Evolutionary conservation across 2,797 vertebrate genomes (phyloP).

Genomic region (Sandelia bainsii): DNA sequence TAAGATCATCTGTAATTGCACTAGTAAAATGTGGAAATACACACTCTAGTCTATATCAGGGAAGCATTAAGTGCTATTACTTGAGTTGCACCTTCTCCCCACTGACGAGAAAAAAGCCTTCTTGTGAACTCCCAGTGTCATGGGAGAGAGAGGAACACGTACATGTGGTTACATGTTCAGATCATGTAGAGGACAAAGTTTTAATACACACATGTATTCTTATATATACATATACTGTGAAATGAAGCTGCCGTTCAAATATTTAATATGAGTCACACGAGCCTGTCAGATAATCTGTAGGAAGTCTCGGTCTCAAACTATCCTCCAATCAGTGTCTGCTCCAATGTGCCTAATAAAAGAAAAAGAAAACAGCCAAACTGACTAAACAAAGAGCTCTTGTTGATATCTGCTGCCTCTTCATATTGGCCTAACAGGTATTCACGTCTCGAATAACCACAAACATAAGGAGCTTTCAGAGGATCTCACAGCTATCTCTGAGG

Average conservation of each 20-base stretch:
- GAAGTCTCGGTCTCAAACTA: background rate
- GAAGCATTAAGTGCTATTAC: no score
- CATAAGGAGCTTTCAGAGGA: background rate
- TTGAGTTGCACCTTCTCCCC: background rate
- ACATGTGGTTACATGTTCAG: conserved; percentile 11
- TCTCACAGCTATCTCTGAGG: background rate
- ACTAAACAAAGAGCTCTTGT: background rate
- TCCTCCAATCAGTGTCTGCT: background rate
- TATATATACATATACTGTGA: no score
- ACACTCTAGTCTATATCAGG: no score
- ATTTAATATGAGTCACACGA: background rate
- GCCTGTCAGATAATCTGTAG: background rate
- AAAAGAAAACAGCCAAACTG: background rate
- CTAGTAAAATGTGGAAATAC: no score
- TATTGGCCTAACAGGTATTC: background rate
- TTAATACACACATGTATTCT: background rate
- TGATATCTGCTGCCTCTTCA: background rate
- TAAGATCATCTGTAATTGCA: no score
- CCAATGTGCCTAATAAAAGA: background rate
- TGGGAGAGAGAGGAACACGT: background rate
- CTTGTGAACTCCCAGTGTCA: background rate
- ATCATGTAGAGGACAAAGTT: conserved; percentile 2
- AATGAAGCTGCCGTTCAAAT: background rate
- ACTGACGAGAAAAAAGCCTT: no score
- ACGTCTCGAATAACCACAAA: background rate